Base-by-base conservation (phyloP, 2,113 vertebrate genomes). In the Cinclus mexicanus region DNA sequence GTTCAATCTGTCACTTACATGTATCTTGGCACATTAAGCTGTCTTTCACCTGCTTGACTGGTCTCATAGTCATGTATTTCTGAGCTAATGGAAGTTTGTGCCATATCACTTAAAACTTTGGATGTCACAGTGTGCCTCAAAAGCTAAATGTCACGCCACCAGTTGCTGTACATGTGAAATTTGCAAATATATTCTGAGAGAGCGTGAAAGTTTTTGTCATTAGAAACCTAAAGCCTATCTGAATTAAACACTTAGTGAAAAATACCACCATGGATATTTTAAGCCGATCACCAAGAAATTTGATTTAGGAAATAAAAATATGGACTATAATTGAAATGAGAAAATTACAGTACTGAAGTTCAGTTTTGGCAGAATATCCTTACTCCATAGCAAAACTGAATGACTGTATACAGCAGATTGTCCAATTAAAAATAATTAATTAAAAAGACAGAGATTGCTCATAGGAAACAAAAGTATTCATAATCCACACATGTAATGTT, bases 401-500 rank as follows among this genome's bases (percentile, higher is more conserved):
- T 2, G 1, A 12, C 12, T 67, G 55, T 63, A 49, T 57, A 74
- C 59, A 89, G 18, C 33, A 44, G 16, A n/a, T 33, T 59, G 11
- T 60, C 26, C 23, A 59, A 33, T 49, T 37, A 85, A 84, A 76
- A 42, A 9, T 14, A 41, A 9, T 41, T 85, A 35, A 60, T 78
- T 85, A 42, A 31, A 71, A 60, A 72, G 13, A 28, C 22, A 70
- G 29, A 14, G 10, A 22, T 44, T 76, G 22, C 9, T 67, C 3
- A 44, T 44, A 75, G 26, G 39, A 67, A 64, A 28, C 14, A 71
- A 72, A 91, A 78, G 56, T 42, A n/a, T 60, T 90, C 17, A 41
- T 18, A 60, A 82, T 78, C 31, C 15, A n/a, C 7, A 17, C 16
- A 53, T 0, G 0, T 6, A 0, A 8, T 68, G 17, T 84, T 91